Percentiles rank a stretch among this genome's conserved stretches.
Conservation (phyloP, 1,140 invertebrate genomes). For the Sipha flava region DNA sequence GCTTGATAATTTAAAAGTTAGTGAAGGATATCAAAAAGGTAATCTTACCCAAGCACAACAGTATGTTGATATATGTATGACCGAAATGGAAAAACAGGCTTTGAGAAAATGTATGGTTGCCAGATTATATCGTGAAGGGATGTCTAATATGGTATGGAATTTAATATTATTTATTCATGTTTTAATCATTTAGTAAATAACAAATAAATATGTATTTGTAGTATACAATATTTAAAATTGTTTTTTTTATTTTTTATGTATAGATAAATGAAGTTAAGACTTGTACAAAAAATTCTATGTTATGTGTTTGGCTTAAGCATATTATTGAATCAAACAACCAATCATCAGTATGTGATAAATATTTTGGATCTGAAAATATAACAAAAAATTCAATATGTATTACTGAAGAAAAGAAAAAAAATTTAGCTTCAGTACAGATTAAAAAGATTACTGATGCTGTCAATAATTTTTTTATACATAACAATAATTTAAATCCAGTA, state of each 20-base stretch:
- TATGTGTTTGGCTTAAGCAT: slow-evolving; percentile 9
- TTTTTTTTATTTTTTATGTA: neutral
- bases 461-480: neutral
- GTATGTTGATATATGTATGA: slow-evolving; percentile 30
- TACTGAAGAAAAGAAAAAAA: neutral
- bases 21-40: neutral
- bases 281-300: neutral
- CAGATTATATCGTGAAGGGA: slow-evolving; percentile 33
- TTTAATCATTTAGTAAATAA: too few relatives aligned
- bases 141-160: slow-evolving; percentile 32
- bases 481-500: neutral
- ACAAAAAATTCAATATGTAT: neutral
- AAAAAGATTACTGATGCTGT: neutral
- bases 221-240: neutral
- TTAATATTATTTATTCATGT: too few relatives aligned
- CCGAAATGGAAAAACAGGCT: slow-evolving; percentile 36
- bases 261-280: slow-evolving; percentile 32
- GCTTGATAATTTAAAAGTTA: slow-evolving; percentile 17
- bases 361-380: neutral
- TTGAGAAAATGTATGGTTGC: slow-evolving; percentile 36
- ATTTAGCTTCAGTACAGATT: neutral
- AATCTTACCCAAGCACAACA: neutral
- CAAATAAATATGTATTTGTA: too few relatives aligned
- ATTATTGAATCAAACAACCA: slow-evolving; percentile 8
- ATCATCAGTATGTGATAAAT: neutral